phyloP scores from a whole-genome alignment of 2,888 invertebrate genomes.

The Drosophila parthenogenetica region DNA sequence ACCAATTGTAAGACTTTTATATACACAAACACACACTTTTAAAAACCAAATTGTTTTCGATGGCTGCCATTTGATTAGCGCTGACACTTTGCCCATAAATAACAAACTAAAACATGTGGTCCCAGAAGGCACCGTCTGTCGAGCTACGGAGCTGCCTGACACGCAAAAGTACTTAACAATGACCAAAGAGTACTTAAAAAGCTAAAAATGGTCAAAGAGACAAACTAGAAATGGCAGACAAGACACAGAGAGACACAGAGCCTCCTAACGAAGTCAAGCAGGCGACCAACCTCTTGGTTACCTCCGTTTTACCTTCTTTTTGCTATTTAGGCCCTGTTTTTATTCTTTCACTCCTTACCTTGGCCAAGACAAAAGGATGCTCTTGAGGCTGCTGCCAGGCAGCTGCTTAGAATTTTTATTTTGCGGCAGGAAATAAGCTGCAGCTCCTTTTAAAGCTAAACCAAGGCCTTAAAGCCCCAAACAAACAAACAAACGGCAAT shows the following conservation, averaged over 20 bases:
- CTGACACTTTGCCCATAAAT: slow-evolving; percentile 85
- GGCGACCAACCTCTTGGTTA: slow-evolving; percentile 9
- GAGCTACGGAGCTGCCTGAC: slow-evolving; percentile 66
- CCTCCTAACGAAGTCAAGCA: slow-evolving; percentile 62
- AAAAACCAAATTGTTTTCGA: slow-evolving; percentile 65
- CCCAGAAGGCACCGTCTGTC: slow-evolving; percentile 74
- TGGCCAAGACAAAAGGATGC: slow-evolving; percentile 75
- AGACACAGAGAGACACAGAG: slow-evolving; percentile 29
- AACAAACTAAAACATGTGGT: slow-evolving; percentile 83
- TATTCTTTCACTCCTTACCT: slow-evolving; percentile 32
- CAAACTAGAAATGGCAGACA: slow-evolving; percentile 71
- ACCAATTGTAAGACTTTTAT: slow-evolving; percentile 42
- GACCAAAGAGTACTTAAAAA: slow-evolving; percentile 80
- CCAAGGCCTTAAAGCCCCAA: slow-evolving; percentile 55
- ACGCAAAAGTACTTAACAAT: slow-evolving; percentile 82
- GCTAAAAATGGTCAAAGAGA: slow-evolving; percentile 76
- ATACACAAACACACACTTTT: slow-evolving; percentile 7
- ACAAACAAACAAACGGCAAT: slow-evolving; percentile 38
- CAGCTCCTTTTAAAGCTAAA: slow-evolving; percentile 78
- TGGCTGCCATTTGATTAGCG: slow-evolving; percentile 83
- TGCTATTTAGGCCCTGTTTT: neutral
- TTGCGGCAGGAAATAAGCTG: slow-evolving; percentile 67
- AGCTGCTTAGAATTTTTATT: slow-evolving; percentile 70
- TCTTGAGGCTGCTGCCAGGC: slow-evolving; percentile 27
- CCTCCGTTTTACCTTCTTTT: slow-evolving; percentile 9